A percentile compares a stretch with the other conserved stretches of the same genome.
These are phyloP conservation scores for Gambusia affinis DNA, from an alignment of 2,113 vertebrate genomes.

Conservation along the genomic window DNA sequence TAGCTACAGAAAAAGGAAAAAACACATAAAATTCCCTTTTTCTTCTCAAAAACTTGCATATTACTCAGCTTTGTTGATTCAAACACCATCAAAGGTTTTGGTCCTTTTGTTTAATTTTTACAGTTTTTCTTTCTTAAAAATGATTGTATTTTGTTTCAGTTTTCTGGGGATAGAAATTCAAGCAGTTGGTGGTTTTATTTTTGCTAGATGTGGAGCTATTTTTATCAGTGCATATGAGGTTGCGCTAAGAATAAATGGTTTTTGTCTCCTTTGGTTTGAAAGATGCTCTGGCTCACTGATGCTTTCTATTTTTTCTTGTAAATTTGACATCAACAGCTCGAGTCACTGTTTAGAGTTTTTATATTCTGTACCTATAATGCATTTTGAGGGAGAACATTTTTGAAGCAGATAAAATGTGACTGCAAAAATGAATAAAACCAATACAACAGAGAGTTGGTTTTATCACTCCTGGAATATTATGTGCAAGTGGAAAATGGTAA, in stretches of 20 bases:
- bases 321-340: conserved; percentile 1
- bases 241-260: conserved; percentile 72
- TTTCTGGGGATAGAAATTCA: background rate
- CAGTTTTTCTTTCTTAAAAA: background rate
- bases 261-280: conserved; percentile 52
- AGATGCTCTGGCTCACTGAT: background rate
- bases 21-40: background rate
- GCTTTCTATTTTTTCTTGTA: background rate
- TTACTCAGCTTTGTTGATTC: background rate
- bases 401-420: conserved; percentile 6
- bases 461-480: background rate
- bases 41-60: background rate
- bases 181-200: background rate
- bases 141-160: conserved; percentile 7
- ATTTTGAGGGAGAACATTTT: conserved; percentile 9
- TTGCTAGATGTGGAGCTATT: conserved; percentile 4
- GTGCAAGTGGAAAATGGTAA: background rate
- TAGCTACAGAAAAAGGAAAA: background rate
- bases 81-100: no score
- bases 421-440: conserved; percentile 21
- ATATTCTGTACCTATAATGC: conserved; percentile 14
- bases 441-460: background rate
- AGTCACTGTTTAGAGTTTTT: conserved; percentile 22
- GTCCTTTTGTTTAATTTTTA: no score
- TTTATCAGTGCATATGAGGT: conserved; percentile 37